Evolutionary conservation across 2,888 invertebrate genomes (phyloP), one percentile per base, ranked within the genome.

Genomic region (Chironomus riparius): DNA sequence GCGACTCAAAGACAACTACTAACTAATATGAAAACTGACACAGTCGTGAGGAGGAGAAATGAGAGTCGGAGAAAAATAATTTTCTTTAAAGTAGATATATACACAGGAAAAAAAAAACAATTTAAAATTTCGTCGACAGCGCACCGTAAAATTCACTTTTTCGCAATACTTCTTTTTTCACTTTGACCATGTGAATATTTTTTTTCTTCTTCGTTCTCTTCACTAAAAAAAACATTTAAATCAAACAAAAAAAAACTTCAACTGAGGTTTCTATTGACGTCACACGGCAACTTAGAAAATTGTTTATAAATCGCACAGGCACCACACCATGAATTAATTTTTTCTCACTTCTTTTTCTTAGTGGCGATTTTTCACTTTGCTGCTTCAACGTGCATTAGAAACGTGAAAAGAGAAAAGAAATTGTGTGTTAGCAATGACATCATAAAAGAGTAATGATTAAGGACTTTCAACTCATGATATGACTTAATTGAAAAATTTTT

Each of bases 101-200:
- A 56, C 15, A 18, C n/a, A 18, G 5, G 56, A 56, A 18, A 15
- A 18, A 56, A 56, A 56, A 56, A 56, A 18, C 56, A 56, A 56
- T 56, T 56, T 38, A 10, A 38, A 38, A 38, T 38, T 38, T 38
- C 56, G 56, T 56, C 56, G 10, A 24, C 65, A 24, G 12, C 65
- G 65, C 56, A 56, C 65, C 24, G 22, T 24, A 65, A 65, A 65
- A 65, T 65, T 65, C 65, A 65, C 22, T 65, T 65, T 65, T 65
- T 65, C 65, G 65, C 65, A 65, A 65, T 22, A 65, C 22, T 22
- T 65, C 21, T 65, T 21, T 21, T 65, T 65, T 21, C 21, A 24
- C 24, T 65, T 65, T 24, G 65, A 21, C 65, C 56, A 15, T 56
- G 56, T 56, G 56, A 56, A 56, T 18, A 56, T 38, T 38, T 38